A percentile compares a stretch with the other conserved stretches of the same genome.
These are phyloP conservation scores for Columba guinea DNA, from an alignment of 2,797 vertebrate species.

Conservation along the genomic window DNA sequence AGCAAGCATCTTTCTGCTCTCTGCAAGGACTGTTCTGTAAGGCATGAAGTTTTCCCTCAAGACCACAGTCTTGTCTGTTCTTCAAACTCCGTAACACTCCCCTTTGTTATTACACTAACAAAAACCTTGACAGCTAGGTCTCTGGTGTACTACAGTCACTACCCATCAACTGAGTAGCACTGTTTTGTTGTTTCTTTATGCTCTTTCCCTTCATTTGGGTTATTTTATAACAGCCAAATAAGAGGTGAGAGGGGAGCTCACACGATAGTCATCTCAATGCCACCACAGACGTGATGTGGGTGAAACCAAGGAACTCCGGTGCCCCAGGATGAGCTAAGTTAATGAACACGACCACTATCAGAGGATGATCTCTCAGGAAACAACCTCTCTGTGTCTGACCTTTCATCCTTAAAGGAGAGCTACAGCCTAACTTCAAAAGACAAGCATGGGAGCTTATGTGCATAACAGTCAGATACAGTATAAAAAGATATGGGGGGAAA, in stretches of 20 bases:
- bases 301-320: background rate
- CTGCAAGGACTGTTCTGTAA: background rate
- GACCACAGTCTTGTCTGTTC: background rate
- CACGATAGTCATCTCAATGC: background rate
- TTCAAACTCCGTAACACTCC: background rate
- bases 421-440: background rate
- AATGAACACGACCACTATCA: background rate
- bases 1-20: background rate
- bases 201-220: background rate
- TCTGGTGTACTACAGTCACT: background rate
- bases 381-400: background rate
- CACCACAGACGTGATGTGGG: background rate
- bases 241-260: background rate
- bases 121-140: slow-evolving; percentile 18
- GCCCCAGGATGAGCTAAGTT: background rate
- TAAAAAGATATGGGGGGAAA: background rate
- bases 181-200: background rate
- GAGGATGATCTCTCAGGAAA: background rate
- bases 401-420: background rate
- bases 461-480: background rate
- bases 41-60: background rate
- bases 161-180: background rate
- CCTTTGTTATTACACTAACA: slow-evolving; percentile 4
- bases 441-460: background rate
- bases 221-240: background rate